Percentiles rank a stretch among this genome's conserved stretches.
These are phyloP conservation scores for Eledona agricola DNA, from an alignment of 2,888 invertebrate species.

Conservation along the genomic window DNA sequence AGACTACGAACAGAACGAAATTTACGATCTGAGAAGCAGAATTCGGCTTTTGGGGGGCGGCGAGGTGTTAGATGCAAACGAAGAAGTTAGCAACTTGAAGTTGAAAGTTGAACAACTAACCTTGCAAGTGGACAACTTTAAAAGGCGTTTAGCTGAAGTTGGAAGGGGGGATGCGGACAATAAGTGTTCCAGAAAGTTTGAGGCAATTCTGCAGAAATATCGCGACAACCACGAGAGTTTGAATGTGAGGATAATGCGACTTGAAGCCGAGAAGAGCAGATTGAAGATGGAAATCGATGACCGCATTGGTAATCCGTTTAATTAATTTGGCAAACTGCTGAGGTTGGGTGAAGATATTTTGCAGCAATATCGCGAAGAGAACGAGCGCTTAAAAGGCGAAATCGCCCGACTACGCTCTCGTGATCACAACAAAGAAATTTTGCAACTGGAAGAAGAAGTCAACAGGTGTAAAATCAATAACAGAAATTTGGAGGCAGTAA, in stretches of 20 bases:
- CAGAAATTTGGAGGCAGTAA: conserved; percentile 3
- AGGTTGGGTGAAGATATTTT: too few species aligned
- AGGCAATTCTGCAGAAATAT: conserved; percentile 30
- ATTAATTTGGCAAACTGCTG: conserved; percentile 4
- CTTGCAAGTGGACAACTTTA: too few species aligned
- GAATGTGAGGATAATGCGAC: conserved; percentile 38
- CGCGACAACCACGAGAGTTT: conserved; percentile 40
- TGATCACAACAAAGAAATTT: too few species aligned
- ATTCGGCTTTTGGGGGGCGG: conserved; percentile 1
- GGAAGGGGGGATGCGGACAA: conserved; percentile 4
- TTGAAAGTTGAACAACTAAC: conserved; percentile 37
- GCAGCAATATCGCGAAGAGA: too few species aligned
- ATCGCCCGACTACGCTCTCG: too few species aligned
- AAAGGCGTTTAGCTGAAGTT: conserved; percentile 14
- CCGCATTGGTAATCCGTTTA: conserved; percentile 1
- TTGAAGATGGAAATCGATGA: conserved; percentile 36
- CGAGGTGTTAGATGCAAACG: neutral
- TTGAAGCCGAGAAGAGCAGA: conserved; percentile 41
- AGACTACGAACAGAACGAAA: conserved; percentile 1
- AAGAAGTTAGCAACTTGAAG: conserved; percentile 29
- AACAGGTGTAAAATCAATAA: conserved; percentile 8
- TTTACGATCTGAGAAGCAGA: neutral
- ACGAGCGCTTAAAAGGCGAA: too few species aligned
- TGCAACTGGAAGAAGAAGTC: conserved; percentile 7
- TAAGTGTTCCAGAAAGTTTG: conserved; percentile 24